These are phyloP conservation scores for Tiphia femorata DNA, from an alignment of 2,888 invertebrate species.

Conservation along the genomic window DNA sequence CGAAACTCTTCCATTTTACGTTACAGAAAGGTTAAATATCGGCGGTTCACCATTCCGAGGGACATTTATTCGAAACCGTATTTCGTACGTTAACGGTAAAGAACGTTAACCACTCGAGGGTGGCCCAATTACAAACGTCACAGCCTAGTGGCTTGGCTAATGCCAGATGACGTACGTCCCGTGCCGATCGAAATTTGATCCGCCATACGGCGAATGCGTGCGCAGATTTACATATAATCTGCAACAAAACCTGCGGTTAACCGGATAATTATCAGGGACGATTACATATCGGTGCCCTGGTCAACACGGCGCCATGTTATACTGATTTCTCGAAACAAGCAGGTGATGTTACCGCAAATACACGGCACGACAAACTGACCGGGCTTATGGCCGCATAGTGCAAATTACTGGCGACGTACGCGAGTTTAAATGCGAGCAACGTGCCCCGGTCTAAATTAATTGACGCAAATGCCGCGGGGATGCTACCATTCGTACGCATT, in stretches of 20 bases:
- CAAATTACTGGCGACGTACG: too few species aligned
- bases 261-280: conserved; percentile 41
- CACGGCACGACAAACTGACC: conserved; percentile 3
- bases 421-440: too few species aligned
- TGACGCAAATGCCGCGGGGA: too few species aligned
- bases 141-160: conserved; percentile 13
- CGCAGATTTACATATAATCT: conserved; percentile 34
- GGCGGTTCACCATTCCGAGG: too few species aligned
- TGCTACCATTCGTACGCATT: too few species aligned
- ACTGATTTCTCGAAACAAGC: conserved; percentile 24
- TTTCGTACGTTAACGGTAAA: neutral
- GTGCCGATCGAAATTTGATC: conserved; percentile 12
- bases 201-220: conserved; percentile 18
- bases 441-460: too few species aligned
- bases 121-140: too few species aligned
- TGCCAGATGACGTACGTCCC: conserved; percentile 9
- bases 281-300: conserved; percentile 34
- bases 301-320: conserved; percentile 24
- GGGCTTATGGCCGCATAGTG: neutral
- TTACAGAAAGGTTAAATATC: too few species aligned
- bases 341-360: conserved; percentile 6
- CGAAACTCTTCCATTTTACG: too few species aligned
- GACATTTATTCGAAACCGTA: neutral
- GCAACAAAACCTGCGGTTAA: conserved; percentile 42
- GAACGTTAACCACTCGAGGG: too few species aligned